Evolutionary conservation across 2,113 vertebrate species (phyloP), one percentile per base, ranked within the genome.

Genomic region (Corythoichthys intestinalis): DNA sequence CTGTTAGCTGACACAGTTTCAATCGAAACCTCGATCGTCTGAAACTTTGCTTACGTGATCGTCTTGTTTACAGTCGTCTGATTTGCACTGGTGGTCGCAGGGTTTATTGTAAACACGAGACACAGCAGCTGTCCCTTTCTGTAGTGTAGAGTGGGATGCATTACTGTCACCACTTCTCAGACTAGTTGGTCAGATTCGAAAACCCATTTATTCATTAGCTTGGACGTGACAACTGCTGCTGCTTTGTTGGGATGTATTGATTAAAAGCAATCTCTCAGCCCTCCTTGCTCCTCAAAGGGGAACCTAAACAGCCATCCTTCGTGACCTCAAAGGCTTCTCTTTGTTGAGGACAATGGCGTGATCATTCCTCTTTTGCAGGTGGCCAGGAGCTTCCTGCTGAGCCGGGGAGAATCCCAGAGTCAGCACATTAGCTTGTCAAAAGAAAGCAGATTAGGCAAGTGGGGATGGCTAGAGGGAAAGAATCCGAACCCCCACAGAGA

Each of bases 341-440:
- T 89, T 91, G 84, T 85, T 75, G 2, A 58, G 59, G 77, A 44
- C 60, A 70, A 79, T 82, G 64, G 76, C 80, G 76, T 83, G 68
- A 88, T 85, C 70, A 76, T 65, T 83, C 58, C 71, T 70, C 70
- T 72, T 77, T 85, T 86, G 88, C 92, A 91, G 91, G 89, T 91
- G 91, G 83, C 69, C 87, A 81, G 74, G 77, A 83, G 80, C 71
- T 70, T 83, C 85, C 85, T 62, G 77, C 86, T 84, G 87, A 76
- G 85, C 2, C 66, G 73, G 60, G 65, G 69, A 79, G 71, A 84
- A 86, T 85, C 76, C 82, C 76, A 44, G 50, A 83, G 80, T 86
- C 85, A 84, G 78, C 71, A 79, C 80, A 87, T 92, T 91, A 88
- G 83, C 88, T 14, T 88, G 67, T 87, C 78, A 92, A 92, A 86